A percentile compares a stretch with the other conserved stretches of the same genome.
Evolutionary conservation across 2,113 vertebrate genomes (phyloP).

Genomic region (Progne subis): DNA sequence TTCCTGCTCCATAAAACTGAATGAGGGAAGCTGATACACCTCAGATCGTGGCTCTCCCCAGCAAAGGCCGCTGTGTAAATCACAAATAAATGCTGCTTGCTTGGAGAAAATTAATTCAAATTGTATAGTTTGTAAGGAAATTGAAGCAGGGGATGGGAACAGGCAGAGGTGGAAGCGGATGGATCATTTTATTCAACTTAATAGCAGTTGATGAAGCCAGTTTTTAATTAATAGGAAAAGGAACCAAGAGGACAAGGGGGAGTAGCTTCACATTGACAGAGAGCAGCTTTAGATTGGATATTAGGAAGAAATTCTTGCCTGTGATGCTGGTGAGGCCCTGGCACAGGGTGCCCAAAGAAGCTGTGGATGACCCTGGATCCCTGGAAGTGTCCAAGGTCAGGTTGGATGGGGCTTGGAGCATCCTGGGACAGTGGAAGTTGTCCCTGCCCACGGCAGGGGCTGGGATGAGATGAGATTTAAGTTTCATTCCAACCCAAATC

Average conservation of each 20-base stretch:
- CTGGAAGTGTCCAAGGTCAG: background rate
- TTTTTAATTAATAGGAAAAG: background rate
- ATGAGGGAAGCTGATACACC: background rate
- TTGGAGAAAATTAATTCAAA: background rate
- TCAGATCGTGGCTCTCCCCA: background rate
- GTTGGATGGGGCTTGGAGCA: background rate
- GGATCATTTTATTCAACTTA: background rate
- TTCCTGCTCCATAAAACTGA: background rate
- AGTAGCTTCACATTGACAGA: background rate
- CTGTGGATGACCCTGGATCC: background rate
- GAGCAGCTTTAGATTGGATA: background rate
- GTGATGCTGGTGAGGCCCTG: background rate
- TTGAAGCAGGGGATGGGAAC: background rate
- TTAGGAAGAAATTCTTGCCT: background rate
- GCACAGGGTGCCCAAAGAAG: background rate
- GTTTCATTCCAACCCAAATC: background rate
- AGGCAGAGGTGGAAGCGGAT: background rate
- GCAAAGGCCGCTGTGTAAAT: accelerated
- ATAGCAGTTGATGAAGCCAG: background rate
- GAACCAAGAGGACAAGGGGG: background rate
- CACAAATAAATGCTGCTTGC: background rate
- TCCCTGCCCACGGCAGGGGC: background rate
- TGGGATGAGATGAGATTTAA: background rate
- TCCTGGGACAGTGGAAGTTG: background rate
- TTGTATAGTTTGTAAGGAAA: too few species aligned